Percentiles rank a stretch among this genome's conserved stretches.
phyloP scores from a whole-genome alignment of 2,888 invertebrate species.

The Apotomis betuletana region DNA sequence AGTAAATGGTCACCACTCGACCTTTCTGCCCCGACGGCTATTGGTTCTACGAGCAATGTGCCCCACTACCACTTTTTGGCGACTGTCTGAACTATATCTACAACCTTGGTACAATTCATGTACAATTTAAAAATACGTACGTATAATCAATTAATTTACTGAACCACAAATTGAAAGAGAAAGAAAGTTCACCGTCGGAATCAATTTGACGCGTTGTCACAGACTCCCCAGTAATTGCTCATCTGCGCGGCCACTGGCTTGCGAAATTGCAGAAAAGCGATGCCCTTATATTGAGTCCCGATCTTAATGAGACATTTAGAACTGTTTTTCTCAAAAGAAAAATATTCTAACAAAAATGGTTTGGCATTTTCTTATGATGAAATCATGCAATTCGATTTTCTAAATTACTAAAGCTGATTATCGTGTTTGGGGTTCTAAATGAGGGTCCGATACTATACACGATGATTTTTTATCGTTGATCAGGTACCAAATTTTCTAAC shows the following conservation, averaged over 20 bases:
- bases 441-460: too few species aligned
- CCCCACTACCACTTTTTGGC: too few species aligned
- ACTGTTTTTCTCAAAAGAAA: slow-evolving; percentile 11
- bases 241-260: slow-evolving; percentile 44
- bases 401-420: slow-evolving; percentile 9
- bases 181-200: slow-evolving; percentile 6
- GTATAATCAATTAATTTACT: too few species aligned
- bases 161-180: neutral
- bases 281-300: slow-evolving; percentile 16
- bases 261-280: slow-evolving; percentile 43
- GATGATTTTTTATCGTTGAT: too few species aligned
- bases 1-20: too few species aligned
- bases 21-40: too few species aligned
- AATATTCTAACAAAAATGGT: slow-evolving; percentile 9
- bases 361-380: slow-evolving; percentile 6
- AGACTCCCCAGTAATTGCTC: slow-evolving; percentile 38
- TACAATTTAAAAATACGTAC: too few species aligned
- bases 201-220: slow-evolving; percentile 23
- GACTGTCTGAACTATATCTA: too few species aligned
- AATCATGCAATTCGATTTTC: slow-evolving; percentile 17
- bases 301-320: slow-evolving; percentile 18
- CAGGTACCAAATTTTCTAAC: too few species aligned
- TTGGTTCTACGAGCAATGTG: too few species aligned
- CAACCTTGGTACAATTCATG: too few species aligned
- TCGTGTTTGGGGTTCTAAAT: too few species aligned